These are phyloP conservation scores for Mus spretus DNA, from an alignment of 2,797 vertebrate genomes.

Conservation along the genomic window DNA sequence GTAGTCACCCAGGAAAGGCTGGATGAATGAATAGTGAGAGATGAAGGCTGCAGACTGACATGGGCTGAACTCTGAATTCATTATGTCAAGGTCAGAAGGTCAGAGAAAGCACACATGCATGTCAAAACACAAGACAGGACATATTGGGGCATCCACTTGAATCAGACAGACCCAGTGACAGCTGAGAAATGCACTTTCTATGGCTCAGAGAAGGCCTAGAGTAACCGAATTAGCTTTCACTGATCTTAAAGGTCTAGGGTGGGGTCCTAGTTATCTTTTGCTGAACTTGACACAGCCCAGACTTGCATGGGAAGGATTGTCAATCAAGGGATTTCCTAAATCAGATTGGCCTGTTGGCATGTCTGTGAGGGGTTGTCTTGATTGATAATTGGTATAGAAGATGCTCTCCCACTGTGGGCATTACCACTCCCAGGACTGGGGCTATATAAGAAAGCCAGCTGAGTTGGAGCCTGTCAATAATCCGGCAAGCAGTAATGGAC, in stretches of 20 bases:
- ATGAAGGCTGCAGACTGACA: rapidly evolving
- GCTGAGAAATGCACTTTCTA: background rate
- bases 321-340: background rate
- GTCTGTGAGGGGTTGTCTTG: background rate
- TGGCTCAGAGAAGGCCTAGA: background rate
- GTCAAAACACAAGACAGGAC: background rate
- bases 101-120: background rate
- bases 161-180: background rate
- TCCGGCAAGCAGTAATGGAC: background rate
- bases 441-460: background rate
- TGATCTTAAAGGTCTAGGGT: background rate
- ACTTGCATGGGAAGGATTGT: background rate
- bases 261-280: background rate
- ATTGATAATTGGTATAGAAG: background rate
- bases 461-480: background rate
- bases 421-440: background rate
- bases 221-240: background rate
- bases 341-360: background rate
- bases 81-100: background rate
- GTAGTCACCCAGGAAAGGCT: too few relatives aligned
- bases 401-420: background rate
- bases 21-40: background rate
- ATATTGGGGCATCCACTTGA: background rate
- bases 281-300: background rate
- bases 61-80: background rate